Evolutionary conservation across 2,888 invertebrate genomes (phyloP).

Genomic region (Formica aserva): DNA sequence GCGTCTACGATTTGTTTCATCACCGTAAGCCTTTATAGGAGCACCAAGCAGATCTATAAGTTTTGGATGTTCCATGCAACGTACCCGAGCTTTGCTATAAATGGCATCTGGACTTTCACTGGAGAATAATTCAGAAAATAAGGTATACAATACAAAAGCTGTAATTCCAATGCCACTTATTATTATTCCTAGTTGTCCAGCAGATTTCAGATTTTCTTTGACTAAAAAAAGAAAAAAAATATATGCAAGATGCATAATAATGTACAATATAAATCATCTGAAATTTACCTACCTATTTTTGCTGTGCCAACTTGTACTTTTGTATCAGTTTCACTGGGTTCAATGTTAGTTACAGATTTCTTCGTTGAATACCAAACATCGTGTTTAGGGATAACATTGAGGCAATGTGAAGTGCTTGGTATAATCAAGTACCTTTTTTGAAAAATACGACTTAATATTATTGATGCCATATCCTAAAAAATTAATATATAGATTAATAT

Average conservation of each 20-base stretch:
- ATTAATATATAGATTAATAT: slow-evolving; percentile 9
- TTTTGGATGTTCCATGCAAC: slow-evolving; percentile 91
- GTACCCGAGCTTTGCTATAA: slow-evolving; percentile 92
- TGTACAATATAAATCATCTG: not conserved
- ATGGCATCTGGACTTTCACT: slow-evolving; percentile 94
- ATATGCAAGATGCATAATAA: not conserved
- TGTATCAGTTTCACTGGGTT: slow-evolving; percentile 37
- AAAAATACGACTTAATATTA: slow-evolving; percentile 73
- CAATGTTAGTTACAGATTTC: slow-evolving; percentile 69
- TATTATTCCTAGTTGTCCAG: slow-evolving; percentile 94
- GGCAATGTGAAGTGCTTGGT: slow-evolving; percentile 41
- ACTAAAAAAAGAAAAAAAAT: slow-evolving; percentile 86
- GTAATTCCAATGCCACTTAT: slow-evolving; percentile 93
- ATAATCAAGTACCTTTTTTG: slow-evolving; percentile 67
- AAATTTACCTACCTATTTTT: slow-evolving; percentile 83
- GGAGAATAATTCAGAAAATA: slow-evolving; percentile 95
- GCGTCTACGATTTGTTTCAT: slow-evolving; percentile 93
- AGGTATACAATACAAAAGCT: slow-evolving; percentile 93
- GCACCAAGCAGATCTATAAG: slow-evolving; percentile 94
- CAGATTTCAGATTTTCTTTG: slow-evolving; percentile 96
- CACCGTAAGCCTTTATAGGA: slow-evolving; percentile 96
- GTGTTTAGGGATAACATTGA: slow-evolving; percentile 42
- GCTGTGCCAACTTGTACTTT: slow-evolving; percentile 79
- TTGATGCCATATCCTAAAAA: slow-evolving; percentile 77
- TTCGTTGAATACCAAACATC: slow-evolving; percentile 68